Evolutionary conservation across 2,113 vertebrate species (phyloP), one percentile per base, ranked within the genome.

Genomic region (Percopsis transmontana): DNA sequence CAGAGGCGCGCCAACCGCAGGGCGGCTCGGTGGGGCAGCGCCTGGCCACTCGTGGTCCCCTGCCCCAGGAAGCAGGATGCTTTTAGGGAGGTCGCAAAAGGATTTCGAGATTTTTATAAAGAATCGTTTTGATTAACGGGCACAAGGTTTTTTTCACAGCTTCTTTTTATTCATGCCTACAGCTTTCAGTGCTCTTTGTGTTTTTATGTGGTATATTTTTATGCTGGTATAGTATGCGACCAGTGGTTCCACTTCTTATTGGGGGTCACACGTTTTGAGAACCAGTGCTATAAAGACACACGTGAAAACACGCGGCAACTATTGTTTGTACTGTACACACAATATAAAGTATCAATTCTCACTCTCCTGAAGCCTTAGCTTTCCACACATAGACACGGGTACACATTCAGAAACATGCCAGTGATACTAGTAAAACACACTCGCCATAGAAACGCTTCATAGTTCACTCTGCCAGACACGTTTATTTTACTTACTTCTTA

Each of bases 391-490:
- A 33, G 5, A 33, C 27, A 33, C n/a, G n/a, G n/a, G n/a, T 16
- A 45, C 4, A 2, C 59, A 44, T 68, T 53, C 55, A 65, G 58
- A 53, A 70, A 39, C 71, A 65, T 68, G 52, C 52, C 59, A 72
- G 60, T 33, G 27, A 54, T 60, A 61, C 65, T 4, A 20, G 67
- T 56, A 63, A n/a, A 72, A 72, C 59, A 68, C 58, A 47, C 45
- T 83, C 69, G 42, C 70, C 62, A 79, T 59, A 68, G 69, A 82
- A 65, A 83, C 64, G 66, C 70, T 78, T 79, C 62, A 68, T 74
- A 84, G 82, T 85, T 87, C 83, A 73, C 79, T 81, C 77, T 75
- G 78, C 74, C 78, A 85, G 70, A 81, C 84, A 76, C 81, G 87
- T 86, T 85, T 77, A 87, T 85, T 86, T 72, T 68, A 77, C 87